Base-by-base conservation (phyloP, 2,113 vertebrate genomes). In the Uropsilus gracilis region DNA sequence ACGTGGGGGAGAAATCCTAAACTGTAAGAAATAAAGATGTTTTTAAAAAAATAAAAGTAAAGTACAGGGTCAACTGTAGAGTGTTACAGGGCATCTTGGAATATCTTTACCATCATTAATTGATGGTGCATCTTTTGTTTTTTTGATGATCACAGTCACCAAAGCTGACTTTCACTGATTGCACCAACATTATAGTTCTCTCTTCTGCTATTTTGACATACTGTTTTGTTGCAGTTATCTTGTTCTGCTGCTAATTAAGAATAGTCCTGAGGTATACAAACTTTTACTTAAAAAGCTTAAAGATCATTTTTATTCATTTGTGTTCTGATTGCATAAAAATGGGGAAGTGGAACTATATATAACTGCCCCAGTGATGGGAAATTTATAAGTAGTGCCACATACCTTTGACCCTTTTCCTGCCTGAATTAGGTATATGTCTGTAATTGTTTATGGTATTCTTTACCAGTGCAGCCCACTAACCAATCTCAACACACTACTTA, bases 261-360 rank as follows among this genome's bases (percentile, higher is more conserved):
- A 64, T 24, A 78, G 46, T 57, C 88, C 37, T 48, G 89, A 73
- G 46, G 20, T 91, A 32, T 24, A 6, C 50, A n/a, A 37, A 84
- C n/a, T 50, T 93, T 94, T 89, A 32, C 73, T 85, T 69, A 12
- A 73, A 84, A 64, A 77, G n/a, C 22, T 48, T 78, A 44, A 63
- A 83, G 92, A 48, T 72, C 44, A 81, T 77, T 87, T 80, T 95
- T 80, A 91, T 28, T 76, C 44, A 86, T 90, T 91, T 91, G 32
- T 34, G 44, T 97, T 92, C 22, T 88, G 30, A 57, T 86, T 95
- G 16, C 32, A 22, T 77, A 16, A 57, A 75, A 66, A 68, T 68
- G 34, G 53, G 64, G 75, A 83, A 87, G 42, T 90, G 26, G 6
- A 92, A 89, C 64, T 75, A 13, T 69, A 66, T 75, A 13, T 69